phyloP scores from a whole-genome alignment of 2,797 vertebrate genomes.

The Poeciliopsis paucimaculata region DNA sequence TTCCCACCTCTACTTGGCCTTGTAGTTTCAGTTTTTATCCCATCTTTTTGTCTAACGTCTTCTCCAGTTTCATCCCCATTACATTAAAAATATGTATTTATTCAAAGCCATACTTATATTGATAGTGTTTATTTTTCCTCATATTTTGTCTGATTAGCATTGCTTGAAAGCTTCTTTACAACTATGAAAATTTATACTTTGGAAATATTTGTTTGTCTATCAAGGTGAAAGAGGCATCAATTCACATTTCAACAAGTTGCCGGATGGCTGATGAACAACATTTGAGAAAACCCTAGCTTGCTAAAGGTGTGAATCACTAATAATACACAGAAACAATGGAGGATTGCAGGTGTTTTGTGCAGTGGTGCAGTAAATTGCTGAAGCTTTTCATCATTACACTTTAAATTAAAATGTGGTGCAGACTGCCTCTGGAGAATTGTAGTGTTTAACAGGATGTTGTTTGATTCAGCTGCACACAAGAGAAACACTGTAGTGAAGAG shows the following conservation, averaged over 20 bases:
- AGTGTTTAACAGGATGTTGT: not conserved
- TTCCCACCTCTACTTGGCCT: not conserved
- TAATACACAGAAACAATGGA: constrained; percentile 14
- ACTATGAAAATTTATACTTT: not conserved
- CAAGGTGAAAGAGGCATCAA: not conserved
- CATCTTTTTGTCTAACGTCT: not conserved
- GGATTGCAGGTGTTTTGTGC: constrained; percentile 26
- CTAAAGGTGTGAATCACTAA: constrained; percentile 28
- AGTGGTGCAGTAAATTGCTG: constrained; percentile 30
- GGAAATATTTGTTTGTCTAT: not conserved
- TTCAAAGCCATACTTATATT: not conserved
- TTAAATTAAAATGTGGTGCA: constrained; percentile 2
- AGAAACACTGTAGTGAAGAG: not conserved
- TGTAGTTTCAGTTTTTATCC: not conserved
- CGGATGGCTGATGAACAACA: constrained; percentile 12
- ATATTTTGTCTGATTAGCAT: not conserved
- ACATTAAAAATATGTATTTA: not conserved
- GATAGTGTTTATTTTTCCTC: not conserved
- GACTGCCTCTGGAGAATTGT: not conserved
- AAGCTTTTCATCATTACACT: constrained; percentile 19
- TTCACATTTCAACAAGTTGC: constrained; percentile 9
- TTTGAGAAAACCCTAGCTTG: constrained; percentile 28
- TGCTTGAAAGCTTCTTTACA: not conserved
- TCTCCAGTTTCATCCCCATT: not conserved
- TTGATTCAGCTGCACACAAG: not conserved